A percentile compares a stretch with the other conserved stretches of the same genome.
Evolutionary conservation across 2,113 vertebrate genomes (phyloP).

Genomic region (Mastomys natalensis): DNA sequence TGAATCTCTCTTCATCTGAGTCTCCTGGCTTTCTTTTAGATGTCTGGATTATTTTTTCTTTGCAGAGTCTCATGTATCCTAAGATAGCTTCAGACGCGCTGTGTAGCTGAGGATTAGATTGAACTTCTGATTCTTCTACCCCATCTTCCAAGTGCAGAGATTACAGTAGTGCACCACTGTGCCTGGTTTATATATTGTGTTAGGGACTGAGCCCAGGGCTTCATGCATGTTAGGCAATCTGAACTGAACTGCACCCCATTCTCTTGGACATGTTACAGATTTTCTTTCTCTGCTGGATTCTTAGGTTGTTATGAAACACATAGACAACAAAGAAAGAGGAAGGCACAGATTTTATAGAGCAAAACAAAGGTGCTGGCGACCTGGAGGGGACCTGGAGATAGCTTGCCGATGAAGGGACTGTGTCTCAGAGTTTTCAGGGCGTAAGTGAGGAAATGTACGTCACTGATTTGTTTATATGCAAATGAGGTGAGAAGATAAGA

Average conservation of each 20-base stretch:
- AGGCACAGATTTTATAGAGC: background rate
- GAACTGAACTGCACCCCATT: background rate
- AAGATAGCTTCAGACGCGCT: background rate
- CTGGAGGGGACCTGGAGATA: background rate
- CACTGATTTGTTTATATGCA: background rate
- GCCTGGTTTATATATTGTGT: background rate
- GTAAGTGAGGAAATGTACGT: background rate
- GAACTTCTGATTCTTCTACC: background rate
- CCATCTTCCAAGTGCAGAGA: background rate
- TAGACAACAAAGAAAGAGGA: background rate
- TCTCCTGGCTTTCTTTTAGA: background rate
- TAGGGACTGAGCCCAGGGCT: background rate
- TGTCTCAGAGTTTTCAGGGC: background rate
- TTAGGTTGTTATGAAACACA: background rate
- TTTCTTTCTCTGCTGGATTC: background rate
- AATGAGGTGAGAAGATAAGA: background rate
- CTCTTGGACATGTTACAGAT: background rate
- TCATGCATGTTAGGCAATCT: background rate
- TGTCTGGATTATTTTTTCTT: background rate
- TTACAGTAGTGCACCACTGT: background rate
- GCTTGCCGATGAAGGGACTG: background rate
- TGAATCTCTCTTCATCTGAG: background rate
- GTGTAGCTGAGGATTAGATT: background rate
- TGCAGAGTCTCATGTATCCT: background rate
- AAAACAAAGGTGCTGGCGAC: background rate